phyloP scores from a whole-genome alignment of 2,113 vertebrate species.

The Syngnathus scovelli region DNA sequence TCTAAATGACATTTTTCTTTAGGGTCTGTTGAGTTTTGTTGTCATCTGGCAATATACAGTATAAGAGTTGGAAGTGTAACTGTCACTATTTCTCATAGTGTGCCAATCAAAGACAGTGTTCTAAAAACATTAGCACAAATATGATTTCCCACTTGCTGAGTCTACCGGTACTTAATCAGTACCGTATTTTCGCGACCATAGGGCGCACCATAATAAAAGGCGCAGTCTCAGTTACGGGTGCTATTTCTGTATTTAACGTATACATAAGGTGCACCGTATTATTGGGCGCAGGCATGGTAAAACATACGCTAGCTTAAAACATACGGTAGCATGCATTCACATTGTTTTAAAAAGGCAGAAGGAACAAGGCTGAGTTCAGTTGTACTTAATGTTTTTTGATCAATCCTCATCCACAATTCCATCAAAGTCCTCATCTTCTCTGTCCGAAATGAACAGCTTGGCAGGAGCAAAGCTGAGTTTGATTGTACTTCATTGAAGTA shows the following conservation, averaged over 20 bases:
- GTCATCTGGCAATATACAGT: conserved; percentile 15
- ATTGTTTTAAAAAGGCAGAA: no score
- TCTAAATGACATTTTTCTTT: conserved; percentile 13
- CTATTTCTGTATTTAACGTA: not conserved
- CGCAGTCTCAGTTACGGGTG: not conserved
- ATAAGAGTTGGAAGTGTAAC: conserved; percentile 4
- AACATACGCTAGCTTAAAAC: not conserved
- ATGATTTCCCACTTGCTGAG: conserved; percentile 8
- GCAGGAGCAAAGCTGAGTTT: no score
- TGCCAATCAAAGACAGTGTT: conserved; percentile 16
- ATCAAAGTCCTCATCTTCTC: no score
- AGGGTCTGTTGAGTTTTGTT: conserved; percentile 14
- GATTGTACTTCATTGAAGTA: no score
- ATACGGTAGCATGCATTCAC: not conserved
- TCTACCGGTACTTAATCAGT: not conserved
- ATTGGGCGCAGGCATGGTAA: not conserved
- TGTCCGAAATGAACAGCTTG: no score
- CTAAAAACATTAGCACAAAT: conserved; percentile 11
- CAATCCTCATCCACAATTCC: no score
- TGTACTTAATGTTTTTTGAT: no score
- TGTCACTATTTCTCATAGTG: not conserved
- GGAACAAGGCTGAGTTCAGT: no score
- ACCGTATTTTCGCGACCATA: conserved; percentile 1
- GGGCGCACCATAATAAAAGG: not conserved
- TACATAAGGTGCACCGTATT: not conserved